Evolutionary conservation across 35 echinoderm and acorn worm species (phyloP).

Genomic region (Patiria miniata): DNA sequence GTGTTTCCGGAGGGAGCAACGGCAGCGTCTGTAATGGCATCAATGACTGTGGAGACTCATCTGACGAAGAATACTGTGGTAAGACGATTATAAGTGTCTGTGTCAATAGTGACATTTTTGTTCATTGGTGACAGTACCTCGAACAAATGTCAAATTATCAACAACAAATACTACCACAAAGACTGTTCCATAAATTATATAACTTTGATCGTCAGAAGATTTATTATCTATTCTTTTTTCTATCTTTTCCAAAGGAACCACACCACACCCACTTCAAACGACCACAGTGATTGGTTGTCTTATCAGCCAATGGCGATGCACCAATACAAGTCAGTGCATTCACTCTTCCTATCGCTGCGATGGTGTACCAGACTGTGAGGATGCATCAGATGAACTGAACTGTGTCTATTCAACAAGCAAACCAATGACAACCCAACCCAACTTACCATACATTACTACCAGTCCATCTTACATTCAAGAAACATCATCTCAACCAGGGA

Average conservation of each 20-base stretch:
- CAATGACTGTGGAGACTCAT: slow-evolving; percentile 72
- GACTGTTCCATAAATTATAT: too few relatives aligned
- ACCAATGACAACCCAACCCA: background rate
- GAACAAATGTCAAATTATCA: too few relatives aligned
- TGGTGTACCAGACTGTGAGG: slow-evolving; percentile 15
- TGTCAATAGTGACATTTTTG: too few relatives aligned
- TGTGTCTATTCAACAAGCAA: slow-evolving; percentile 32
- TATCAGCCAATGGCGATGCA: slow-evolving; percentile 65
- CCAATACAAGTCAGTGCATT: slow-evolving; percentile 15
- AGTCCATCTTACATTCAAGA: background rate
- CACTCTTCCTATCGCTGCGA: slow-evolving; percentile 33
- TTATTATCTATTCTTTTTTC: background rate
- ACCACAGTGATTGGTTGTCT: slow-evolving; percentile 59
- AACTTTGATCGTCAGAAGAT: too few relatives aligned
- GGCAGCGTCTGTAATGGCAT: slow-evolving; percentile 64
- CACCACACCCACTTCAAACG: slow-evolving; percentile 67
- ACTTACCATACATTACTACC: background rate
- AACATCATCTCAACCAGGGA: background rate
- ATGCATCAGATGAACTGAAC: slow-evolving; percentile 45
- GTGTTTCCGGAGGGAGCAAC: slow-evolving; percentile 43
- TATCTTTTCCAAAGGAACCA: slow-evolving; percentile 54
- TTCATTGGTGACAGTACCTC: too few relatives aligned
- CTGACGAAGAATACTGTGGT: slow-evolving; percentile 83
- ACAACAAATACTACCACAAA: too few relatives aligned
- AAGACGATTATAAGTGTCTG: background rate